Base-by-base conservation (phyloP, 2,888 invertebrate species). In the Leucophenga montana region DNA sequence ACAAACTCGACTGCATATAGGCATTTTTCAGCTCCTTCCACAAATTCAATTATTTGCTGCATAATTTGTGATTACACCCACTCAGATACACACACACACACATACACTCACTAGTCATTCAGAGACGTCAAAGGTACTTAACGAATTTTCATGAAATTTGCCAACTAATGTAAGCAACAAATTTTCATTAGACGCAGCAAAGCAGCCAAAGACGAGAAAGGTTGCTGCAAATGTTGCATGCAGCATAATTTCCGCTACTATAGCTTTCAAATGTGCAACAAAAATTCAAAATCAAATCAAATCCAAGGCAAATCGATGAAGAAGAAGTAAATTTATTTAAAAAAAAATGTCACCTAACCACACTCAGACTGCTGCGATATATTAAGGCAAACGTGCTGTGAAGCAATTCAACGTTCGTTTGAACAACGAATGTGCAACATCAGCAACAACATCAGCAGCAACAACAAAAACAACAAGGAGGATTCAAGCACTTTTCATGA, bases 401-500 rank as follows among this genome's bases (percentile, higher is more conserved):
- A 18, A 44, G 61, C 44, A 61, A 61, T 61, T 61, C 61, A 61
- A 20, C 61, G 18, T 33, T 33, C 61, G 61, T 33, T 33, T 48
- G 48, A 48, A 48, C 50, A 56, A 50, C 14, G 61, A 39, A 44
- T n/a, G 39, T 13, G 20, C 11, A 61, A 61, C 16, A 16, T 8
- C 16, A 61, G 33, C 18, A 61, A 61, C 16, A 33, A 59, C 33
- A 39, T 16, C 6, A 56, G 46, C 72, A 71, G 73, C 72, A 76
- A 67, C 71, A 62, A 67, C 71, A 71, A 72, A 72, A 70, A 70
- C 74, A 73, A 78, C 78, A 78, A 79, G 8, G 39, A 39, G 76
- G 72, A 72, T 82, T 72, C 73, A 77, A 73, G 74, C 74, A 78
- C 65, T 64, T 82, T 78, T 75, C 78, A 75, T 78, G 70, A 73